Conservation (phyloP, 2,113 vertebrate species). For the Chlamydotis undulata region DNA sequence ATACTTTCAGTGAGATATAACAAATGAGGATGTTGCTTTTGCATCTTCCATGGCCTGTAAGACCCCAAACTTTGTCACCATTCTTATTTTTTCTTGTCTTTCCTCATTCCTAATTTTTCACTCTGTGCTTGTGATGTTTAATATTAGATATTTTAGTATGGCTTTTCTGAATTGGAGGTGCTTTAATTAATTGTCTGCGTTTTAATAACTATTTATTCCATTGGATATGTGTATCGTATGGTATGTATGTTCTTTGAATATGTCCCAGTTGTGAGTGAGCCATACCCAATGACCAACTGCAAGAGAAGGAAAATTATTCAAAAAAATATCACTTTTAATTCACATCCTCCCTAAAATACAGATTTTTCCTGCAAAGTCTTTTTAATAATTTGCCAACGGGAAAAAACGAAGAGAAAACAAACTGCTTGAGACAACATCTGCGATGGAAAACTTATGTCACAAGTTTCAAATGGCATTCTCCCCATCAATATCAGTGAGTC, state of each 20-base stretch:
- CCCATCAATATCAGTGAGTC: background rate
- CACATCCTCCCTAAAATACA: background rate
- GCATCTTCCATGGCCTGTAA: background rate
- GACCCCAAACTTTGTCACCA: background rate
- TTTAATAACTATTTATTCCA: background rate
- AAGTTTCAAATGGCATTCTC: background rate
- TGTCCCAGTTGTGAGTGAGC: background rate
- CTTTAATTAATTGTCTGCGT: background rate
- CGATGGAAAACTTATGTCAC: background rate
- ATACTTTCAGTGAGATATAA: background rate
- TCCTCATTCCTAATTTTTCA: background rate
- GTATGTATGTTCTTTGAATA: background rate
- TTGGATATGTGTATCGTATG: background rate
- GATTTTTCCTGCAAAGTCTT: background rate
- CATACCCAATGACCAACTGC: background rate
- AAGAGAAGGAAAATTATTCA: background rate
- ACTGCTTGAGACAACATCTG: background rate
- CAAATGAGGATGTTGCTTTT: background rate
- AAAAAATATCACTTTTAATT: background rate
- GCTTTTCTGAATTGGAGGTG: background rate
- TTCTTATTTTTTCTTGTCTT: background rate
- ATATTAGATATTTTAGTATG: background rate
- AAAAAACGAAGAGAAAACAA: background rate
- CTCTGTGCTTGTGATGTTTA: background rate
- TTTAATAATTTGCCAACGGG: background rate